Conservation (phyloP, 2,797 vertebrate species). For the Nyctalus aviator region DNA sequence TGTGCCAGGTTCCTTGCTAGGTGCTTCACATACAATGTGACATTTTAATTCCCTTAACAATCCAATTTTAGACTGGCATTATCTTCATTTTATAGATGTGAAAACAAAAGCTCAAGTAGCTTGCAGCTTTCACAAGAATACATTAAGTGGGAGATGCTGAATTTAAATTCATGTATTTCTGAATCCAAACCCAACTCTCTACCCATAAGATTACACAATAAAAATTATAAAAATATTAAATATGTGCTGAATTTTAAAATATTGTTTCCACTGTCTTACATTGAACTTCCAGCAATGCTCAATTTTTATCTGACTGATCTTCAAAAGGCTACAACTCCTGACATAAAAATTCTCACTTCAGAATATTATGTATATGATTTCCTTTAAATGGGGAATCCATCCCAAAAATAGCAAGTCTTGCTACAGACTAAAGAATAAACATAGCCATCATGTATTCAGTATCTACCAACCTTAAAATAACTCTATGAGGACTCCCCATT, state of each 20-base stretch:
- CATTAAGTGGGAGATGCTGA: background rate
- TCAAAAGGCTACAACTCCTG: background rate
- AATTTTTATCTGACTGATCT: conserved; percentile 56
- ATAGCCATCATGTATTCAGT: background rate
- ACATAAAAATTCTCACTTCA: conserved; percentile 61
- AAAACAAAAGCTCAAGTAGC: conserved; percentile 45
- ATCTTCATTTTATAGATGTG: conserved; percentile 44
- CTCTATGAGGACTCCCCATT: background rate
- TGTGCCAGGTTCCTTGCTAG: background rate
- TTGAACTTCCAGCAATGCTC: conserved; percentile 31
- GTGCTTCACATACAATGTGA: background rate
- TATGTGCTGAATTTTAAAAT: conserved; percentile 21
- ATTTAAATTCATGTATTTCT: conserved; percentile 60
- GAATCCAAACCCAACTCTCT: conserved; percentile 40
- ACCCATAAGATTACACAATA: background rate
- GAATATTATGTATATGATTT: background rate
- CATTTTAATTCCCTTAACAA: conserved; percentile 51
- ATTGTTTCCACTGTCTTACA: conserved; percentile 28
- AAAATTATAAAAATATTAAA: conserved; percentile 40
- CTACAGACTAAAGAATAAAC: conserved; percentile 30
- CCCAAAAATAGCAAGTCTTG: conserved; percentile 44
- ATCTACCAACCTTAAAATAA: conserved; percentile 45
- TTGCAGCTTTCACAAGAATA: conserved; percentile 13
- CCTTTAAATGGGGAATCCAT: conserved; percentile 49
- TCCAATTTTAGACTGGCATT: background rate